phyloP scores from a whole-genome alignment of 2,113 vertebrate species.

The Sinosuthora webbiana region DNA sequence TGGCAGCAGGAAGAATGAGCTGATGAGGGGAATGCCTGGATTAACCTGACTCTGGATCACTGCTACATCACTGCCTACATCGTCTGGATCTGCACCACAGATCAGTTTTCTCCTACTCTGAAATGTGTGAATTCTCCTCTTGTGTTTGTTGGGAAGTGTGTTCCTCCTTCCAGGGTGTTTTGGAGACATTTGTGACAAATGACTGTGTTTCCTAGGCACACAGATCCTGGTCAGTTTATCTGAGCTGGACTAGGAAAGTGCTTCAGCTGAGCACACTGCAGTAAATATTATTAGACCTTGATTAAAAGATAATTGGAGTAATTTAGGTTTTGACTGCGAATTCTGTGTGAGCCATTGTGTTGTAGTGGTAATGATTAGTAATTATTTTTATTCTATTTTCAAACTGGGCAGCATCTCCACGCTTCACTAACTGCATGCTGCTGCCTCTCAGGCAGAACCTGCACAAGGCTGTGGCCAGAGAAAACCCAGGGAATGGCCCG shows the following conservation, averaged over 20 bases:
- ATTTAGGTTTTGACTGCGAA: neutral
- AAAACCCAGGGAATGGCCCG: too few relatives aligned
- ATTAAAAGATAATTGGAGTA: neutral
- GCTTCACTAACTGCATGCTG: neutral
- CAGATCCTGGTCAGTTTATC: neutral
- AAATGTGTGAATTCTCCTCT: neutral
- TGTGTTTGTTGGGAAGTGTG: rapidly evolving
- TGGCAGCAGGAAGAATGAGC: neutral
- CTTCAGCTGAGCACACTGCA: neutral
- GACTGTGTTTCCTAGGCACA: neutral
- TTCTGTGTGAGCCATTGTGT: neutral
- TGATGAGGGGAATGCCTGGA: neutral
- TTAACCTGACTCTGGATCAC: neutral
- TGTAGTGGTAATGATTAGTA: neutral
- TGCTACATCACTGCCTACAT: neutral
- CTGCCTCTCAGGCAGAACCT: neutral
- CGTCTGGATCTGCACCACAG: neutral
- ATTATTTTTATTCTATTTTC: neutral
- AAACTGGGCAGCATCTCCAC: neutral
- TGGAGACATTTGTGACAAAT: neutral
- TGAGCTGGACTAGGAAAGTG: neutral
- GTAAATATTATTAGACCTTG: neutral
- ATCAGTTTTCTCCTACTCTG: neutral
- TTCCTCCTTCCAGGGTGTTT: neutral
- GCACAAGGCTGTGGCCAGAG: neutral